Evolutionary conservation across 64 coral and sea anemone genomes (phyloP).

Genomic region (Porites australiensis): DNA sequence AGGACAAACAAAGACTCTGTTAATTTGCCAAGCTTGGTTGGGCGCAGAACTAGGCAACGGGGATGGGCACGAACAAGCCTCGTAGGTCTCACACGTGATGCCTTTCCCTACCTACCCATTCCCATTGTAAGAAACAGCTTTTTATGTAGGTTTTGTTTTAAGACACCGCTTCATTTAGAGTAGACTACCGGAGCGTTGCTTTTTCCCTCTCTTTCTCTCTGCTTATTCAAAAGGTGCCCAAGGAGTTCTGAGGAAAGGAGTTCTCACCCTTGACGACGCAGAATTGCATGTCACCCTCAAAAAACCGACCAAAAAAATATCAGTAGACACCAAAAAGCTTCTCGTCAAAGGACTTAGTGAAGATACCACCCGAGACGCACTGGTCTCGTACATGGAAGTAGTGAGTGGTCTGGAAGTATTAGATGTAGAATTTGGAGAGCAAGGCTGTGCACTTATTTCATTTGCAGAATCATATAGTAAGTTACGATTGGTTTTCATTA

Average conservation of each 20-base stretch:
- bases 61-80: no score
- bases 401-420: constrained; percentile 37
- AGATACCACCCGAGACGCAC: constrained; percentile 16
- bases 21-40: no score
- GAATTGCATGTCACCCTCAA: neutral
- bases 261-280: neutral
- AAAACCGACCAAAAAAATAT: neutral
- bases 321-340: neutral
- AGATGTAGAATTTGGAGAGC: neutral
- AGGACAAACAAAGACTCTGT: no score
- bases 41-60: no score
- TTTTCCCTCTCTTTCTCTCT: neutral
- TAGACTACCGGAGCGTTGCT: no score
- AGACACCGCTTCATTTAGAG: no score
- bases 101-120: no score
- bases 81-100: no score
- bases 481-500: neutral
- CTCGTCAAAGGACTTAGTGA: constrained; percentile 19
- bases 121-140: no score
- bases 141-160: no score
- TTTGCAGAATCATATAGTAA: constrained; percentile 16
- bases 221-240: neutral
- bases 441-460: neutral
- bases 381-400: constrained; percentile 45
- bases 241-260: neutral